Conservation (phyloP, 2,797 vertebrate genomes). For the Ceryle rudis region DNA sequence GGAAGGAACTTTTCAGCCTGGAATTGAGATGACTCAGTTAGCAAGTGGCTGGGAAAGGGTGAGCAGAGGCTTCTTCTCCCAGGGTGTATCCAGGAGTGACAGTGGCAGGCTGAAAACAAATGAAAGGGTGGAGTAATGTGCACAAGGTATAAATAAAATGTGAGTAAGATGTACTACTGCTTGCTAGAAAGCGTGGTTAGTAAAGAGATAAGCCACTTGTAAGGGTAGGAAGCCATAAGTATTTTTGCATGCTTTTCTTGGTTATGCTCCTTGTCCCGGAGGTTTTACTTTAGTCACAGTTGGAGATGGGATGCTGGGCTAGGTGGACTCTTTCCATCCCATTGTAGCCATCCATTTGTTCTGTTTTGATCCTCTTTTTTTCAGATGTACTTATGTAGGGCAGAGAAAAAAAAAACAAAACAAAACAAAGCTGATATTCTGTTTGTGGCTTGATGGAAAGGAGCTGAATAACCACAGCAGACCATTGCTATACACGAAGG, state of each 20-base stretch:
- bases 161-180: neutral
- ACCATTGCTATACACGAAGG: neutral
- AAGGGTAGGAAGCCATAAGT: neutral
- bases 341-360: neutral
- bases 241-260: neutral
- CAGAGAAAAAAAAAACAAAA: rapidly evolving
- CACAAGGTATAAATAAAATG: neutral
- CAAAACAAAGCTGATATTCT: neutral
- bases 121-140: neutral
- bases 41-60: neutral
- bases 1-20: neutral
- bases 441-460: neutral
- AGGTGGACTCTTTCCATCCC: neutral
- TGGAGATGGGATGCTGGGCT: neutral
- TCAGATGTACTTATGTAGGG: rapidly evolving
- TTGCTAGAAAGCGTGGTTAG: neutral
- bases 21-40: neutral
- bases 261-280: neutral
- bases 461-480: neutral
- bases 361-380: neutral
- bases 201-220: neutral
- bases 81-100: neutral
- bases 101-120: neutral
- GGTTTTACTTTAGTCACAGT: neutral
- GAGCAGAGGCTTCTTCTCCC: neutral